Percentiles rank a stretch among this genome's conserved stretches.
phyloP scores from a whole-genome alignment of 2,888 invertebrate species.

The Amiota minor region DNA sequence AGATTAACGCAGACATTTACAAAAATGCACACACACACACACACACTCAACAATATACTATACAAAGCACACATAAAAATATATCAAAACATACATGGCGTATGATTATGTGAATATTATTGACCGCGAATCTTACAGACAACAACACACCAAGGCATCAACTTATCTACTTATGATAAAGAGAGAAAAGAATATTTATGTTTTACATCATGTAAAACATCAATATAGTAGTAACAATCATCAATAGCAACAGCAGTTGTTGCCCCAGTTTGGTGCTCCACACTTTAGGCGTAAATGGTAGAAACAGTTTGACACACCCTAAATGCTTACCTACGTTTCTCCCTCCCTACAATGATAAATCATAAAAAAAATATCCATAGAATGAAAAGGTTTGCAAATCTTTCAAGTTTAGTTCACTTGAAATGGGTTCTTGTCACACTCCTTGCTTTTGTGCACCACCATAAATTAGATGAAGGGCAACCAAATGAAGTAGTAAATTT shows the following conservation, averaged over 20 bases:
- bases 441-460: too few relatives aligned
- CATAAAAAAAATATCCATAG: too few relatives aligned
- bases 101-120: constrained; percentile 30
- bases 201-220: too few relatives aligned
- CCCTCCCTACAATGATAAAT: too few relatives aligned
- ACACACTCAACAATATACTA: too few relatives aligned
- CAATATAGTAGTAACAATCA: not conserved
- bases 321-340: not conserved
- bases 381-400: too few relatives aligned
- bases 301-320: not conserved
- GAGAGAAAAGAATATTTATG: too few relatives aligned
- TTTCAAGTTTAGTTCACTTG: too few relatives aligned
- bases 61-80: not conserved
- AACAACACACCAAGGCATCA: not conserved
- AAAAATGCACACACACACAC: too few relatives aligned
- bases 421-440: too few relatives aligned
- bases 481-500: constrained; percentile 27
- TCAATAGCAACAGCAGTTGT: not conserved
- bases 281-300: not conserved
- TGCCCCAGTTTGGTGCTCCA: not conserved
- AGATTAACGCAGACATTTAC: too few relatives aligned
- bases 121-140: not conserved
- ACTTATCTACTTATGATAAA: too few relatives aligned
- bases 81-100: not conserved
- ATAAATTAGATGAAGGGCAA: not conserved